Evolutionary conservation across 2,797 vertebrate species (phyloP), one percentile per base, ranked within the genome.

Genomic region (Erethizon dorsatum): DNA sequence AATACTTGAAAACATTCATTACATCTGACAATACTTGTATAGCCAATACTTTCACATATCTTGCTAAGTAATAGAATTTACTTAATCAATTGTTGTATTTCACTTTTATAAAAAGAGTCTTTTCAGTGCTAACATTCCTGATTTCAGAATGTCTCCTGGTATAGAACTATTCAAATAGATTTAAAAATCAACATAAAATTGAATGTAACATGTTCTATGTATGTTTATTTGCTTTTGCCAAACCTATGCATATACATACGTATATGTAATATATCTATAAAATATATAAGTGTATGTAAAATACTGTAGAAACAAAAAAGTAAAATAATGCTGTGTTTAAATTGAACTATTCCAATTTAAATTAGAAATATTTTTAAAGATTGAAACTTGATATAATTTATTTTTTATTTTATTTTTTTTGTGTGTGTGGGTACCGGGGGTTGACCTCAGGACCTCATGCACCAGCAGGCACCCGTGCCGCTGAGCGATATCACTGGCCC

Each of bases 1-100:
- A 90, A 10, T 78, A 79, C 56, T 47, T 57, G 41, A 85, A 56
- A 92, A 95, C 6, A 50, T 82, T 97, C 98, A 98, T 98, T 98
- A 98, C 61, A 65, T 22, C 69, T 89, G 88, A 83, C 85, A 98
- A 96, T 97, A 98, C 97, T 98, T 98, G 95, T 94, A 71, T 87
- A 97, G 90, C n/a, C 96, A 97, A 95, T 92, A 94, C 89, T 97
- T 92, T 97, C 12, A 91, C 90, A 97, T 79, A 83, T 73, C 90
- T 73, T 95, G 83, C 61, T 91, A 92, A 98, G 97, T 59, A 96
- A 89, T 18, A 93, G 79, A 85, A 31, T 69, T 63, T 31, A 83
- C 69, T 87, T 96, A 96, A 95, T 7, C 59, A 96, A 57, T 77
- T 90, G 20, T n/a, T 83, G 0, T 69, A 63, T 63, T 92, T 96